These are phyloP conservation scores for Parnassius mnemosyne DNA, from an alignment of 2,888 invertebrate species.

Conservation along the genomic window DNA sequence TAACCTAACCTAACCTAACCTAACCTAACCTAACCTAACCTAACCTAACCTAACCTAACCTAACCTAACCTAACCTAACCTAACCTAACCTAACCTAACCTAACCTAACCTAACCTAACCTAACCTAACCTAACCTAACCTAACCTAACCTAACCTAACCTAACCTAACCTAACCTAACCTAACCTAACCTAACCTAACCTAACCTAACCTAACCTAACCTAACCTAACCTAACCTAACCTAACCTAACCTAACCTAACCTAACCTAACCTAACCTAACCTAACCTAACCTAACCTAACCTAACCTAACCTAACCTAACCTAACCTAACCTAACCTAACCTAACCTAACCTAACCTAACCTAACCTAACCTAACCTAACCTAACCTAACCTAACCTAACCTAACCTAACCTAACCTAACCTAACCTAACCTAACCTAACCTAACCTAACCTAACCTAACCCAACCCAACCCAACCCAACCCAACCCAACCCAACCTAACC, in stretches of 20 bases:
- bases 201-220: constrained; percentile 34
- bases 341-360: background rate
- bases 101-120: constrained; percentile 36
- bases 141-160: constrained; percentile 35
- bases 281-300: constrained; percentile 2
- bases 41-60: constrained; percentile 35
- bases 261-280: constrained; percentile 1
- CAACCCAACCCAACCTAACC: background rate
- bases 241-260: constrained; percentile 18
- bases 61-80: constrained; percentile 35
- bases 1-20: constrained; percentile 36
- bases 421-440: constrained; percentile 1
- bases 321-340: background rate
- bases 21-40: constrained; percentile 36
- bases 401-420: constrained; percentile 1
- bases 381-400: constrained; percentile 3
- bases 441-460: constrained; percentile 2
- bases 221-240: constrained; percentile 34
- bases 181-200: constrained; percentile 36
- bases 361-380: constrained; percentile 1
- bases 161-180: constrained; percentile 35
- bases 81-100: constrained; percentile 37
- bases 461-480: background rate
- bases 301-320: background rate
- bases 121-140: constrained; percentile 37